phyloP scores from a whole-genome alignment of 92 coral and sea anemone species.

The Pocillopora meandrina region DNA sequence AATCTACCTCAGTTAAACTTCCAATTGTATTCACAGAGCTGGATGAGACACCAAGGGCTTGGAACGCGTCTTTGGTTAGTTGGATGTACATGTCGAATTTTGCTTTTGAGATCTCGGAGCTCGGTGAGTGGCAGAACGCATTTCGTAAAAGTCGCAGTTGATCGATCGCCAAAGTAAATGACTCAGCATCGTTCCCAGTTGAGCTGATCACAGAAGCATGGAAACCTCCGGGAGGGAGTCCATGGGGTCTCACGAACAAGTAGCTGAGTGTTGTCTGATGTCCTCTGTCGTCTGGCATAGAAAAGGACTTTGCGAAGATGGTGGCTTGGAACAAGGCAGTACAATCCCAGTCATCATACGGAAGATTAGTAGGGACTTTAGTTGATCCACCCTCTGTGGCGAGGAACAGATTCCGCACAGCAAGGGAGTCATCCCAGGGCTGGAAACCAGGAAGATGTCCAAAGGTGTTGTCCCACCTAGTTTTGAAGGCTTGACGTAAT shows the following conservation, averaged over 20 bases:
- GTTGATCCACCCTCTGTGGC: background rate
- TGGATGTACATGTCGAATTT: constrained; percentile 10
- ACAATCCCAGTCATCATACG: constrained; percentile 39
- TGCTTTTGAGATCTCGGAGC: background rate
- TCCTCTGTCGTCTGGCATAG: background rate
- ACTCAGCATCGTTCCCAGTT: background rate
- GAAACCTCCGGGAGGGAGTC: constrained; percentile 7
- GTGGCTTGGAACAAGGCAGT: constrained; percentile 32
- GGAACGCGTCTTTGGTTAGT: constrained; percentile 44
- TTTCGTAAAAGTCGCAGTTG: too few relatives aligned
- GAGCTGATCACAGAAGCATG: constrained; percentile 39
- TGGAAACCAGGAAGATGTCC: too few relatives aligned
- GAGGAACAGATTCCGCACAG: constrained; percentile 30
- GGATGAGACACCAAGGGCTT: constrained; percentile 21
- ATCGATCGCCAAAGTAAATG: too few relatives aligned
- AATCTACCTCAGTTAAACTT: constrained; percentile 31
- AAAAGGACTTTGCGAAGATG: constrained; percentile 18
- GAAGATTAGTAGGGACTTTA: background rate
- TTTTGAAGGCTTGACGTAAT: too few relatives aligned
- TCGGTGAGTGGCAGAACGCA: background rate
- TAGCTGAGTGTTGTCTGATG: constrained; percentile 16
- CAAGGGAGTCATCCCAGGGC: constrained; percentile 57
- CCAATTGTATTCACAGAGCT: constrained; percentile 24
- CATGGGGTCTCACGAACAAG: constrained; percentile 11
- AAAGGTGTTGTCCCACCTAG: too few relatives aligned